These are phyloP conservation scores for Plecotus auritus DNA, from an alignment of 2,113 vertebrate species.

Conservation along the genomic window DNA sequence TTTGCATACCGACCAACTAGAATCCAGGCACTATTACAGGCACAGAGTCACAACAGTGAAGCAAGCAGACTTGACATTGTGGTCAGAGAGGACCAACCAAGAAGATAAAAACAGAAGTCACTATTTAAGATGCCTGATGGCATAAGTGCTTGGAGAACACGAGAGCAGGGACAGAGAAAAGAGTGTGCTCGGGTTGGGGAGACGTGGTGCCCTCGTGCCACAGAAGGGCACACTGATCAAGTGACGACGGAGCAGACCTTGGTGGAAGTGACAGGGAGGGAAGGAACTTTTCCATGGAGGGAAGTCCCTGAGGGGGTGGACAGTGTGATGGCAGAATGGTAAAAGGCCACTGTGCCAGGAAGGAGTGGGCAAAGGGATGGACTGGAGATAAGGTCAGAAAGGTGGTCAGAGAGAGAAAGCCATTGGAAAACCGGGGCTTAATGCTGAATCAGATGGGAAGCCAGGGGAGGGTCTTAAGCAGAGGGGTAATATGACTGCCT, in stretches of 20 bases:
- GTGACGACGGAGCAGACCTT: not conserved
- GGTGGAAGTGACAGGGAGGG: accelerated
- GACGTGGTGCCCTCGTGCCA: not conserved
- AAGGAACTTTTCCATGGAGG: not conserved
- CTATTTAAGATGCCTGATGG: not conserved
- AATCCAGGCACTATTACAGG: not conserved
- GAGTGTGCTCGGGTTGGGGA: accelerated
- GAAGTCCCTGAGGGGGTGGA: not conserved
- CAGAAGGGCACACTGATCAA: not conserved
- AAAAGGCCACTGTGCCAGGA: not conserved
- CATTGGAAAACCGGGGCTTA: not conserved
- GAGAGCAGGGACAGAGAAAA: not conserved
- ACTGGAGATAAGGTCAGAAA: not conserved
- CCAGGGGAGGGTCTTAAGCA: not conserved
- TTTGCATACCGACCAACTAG: not conserved
- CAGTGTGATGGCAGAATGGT: not conserved
- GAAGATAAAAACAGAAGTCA: not conserved
- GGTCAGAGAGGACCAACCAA: not conserved
- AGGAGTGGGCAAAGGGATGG: not conserved
- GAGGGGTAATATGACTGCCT: too few relatives aligned
- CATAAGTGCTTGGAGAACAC: not conserved
- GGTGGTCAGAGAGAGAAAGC: not conserved
- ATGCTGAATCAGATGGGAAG: not conserved
- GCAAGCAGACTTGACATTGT: not conserved
- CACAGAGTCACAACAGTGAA: not conserved